Conservation (phyloP, 2,888 invertebrate species). For the Epistrophe grossulariae region DNA sequence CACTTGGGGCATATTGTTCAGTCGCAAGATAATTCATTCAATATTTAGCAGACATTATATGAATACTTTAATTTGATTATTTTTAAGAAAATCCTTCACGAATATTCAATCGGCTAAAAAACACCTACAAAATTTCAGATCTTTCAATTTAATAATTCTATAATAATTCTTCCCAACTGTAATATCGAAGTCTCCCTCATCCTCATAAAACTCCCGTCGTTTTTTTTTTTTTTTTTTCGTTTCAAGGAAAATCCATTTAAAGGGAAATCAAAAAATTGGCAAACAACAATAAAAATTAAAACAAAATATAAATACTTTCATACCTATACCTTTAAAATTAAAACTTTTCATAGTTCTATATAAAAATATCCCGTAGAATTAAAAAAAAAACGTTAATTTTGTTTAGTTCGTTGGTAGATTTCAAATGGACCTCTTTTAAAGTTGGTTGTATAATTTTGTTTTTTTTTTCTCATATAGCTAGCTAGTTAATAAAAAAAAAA, state of each 20-base stretch:
- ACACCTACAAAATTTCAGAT: no score
- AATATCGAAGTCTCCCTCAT: no score
- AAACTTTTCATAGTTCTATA: conserved; percentile 5
- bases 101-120: no score
- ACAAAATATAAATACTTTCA: not conserved
- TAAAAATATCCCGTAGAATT: conserved; percentile 57
- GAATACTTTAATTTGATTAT: no score
- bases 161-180: no score
- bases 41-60: no score
- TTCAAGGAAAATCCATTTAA: conserved; percentile 23
- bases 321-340: not conserved
- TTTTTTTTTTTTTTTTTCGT: no score
- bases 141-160: no score
- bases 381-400: conserved; percentile 50
- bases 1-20: no score
- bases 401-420: conserved; percentile 68
- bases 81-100: no score
- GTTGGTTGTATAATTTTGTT: conserved; percentile 56
- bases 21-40: no score
- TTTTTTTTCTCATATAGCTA: conserved; percentile 29
- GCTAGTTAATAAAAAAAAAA: conserved; percentile 33
- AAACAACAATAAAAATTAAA: not conserved
- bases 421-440: conserved; percentile 59
- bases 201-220: no score
- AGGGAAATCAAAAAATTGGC: not conserved